Conservation (phyloP, 2,888 invertebrate species). For the Leucania comma region DNA sequence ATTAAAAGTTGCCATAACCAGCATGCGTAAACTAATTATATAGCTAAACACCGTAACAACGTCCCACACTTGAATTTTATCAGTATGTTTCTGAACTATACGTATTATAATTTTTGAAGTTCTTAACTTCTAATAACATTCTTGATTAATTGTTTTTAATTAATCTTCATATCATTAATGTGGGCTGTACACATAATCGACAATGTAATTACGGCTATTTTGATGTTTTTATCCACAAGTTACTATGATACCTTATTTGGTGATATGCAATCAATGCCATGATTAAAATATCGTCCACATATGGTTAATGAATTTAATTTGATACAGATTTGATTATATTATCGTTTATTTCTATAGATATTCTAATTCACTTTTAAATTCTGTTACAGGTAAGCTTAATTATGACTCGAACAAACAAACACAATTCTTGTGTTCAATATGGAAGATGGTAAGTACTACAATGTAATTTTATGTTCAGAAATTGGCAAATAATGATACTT, state of each 20-base stretch:
- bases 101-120: no score
- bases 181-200: neutral
- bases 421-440: neutral
- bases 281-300: neutral
- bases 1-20: no score
- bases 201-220: neutral
- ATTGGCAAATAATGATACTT: neutral
- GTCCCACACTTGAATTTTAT: neutral
- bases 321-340: neutral
- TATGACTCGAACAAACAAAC: neutral
- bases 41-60: no score
- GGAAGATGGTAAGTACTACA: conserved; percentile 6
- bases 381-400: conserved; percentile 51
- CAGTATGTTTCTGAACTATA: neutral
- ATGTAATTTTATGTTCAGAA: neutral
- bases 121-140: neutral
- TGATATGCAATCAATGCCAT: neutral
- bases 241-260: neutral
- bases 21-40: no score
- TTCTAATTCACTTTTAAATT: neutral
- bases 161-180: neutral
- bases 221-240: neutral
- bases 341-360: neutral
- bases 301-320: neutral
- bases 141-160: neutral